Conservation (phyloP, 2,888 invertebrate species). For the Xanthorhoe spadicearia region DNA sequence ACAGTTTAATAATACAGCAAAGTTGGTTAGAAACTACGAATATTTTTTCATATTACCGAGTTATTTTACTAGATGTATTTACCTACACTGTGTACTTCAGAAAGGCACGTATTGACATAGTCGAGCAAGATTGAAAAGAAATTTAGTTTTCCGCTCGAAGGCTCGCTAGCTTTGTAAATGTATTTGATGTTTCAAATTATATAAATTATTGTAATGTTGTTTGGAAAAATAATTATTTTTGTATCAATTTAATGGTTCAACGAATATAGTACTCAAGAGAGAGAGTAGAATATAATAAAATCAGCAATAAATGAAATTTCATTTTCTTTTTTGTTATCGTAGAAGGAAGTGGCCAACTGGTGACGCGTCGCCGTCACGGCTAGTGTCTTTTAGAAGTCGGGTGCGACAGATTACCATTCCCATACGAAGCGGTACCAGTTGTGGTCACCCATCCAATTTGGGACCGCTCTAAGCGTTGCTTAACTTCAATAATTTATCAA, state of each 20-base stretch:
- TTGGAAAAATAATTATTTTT: not conserved
- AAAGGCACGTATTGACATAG: constrained; percentile 44
- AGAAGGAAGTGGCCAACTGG: too few species aligned
- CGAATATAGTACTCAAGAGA: not conserved
- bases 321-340: too few species aligned
- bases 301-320: too few species aligned
- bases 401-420: too few species aligned
- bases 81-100: constrained; percentile 27
- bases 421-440: too few species aligned
- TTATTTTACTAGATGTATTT: not conserved
- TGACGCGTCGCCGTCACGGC: too few species aligned
- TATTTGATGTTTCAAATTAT: constrained; percentile 10
- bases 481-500: too few species aligned
- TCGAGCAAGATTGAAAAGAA: constrained; percentile 42
- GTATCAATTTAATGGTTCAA: not conserved
- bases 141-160: constrained; percentile 39
- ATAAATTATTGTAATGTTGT: not conserved
- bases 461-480: too few species aligned
- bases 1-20: not conserved
- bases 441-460: too few species aligned
- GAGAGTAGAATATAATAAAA: too few species aligned
- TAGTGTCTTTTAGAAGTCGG: too few species aligned
- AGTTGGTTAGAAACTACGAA: not conserved
- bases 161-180: constrained; percentile 15
- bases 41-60: not conserved